A percentile compares a stretch with the other conserved stretches of the same genome.
phyloP scores from a whole-genome alignment of 2,113 vertebrate species.

The Tichodroma muraria region DNA sequence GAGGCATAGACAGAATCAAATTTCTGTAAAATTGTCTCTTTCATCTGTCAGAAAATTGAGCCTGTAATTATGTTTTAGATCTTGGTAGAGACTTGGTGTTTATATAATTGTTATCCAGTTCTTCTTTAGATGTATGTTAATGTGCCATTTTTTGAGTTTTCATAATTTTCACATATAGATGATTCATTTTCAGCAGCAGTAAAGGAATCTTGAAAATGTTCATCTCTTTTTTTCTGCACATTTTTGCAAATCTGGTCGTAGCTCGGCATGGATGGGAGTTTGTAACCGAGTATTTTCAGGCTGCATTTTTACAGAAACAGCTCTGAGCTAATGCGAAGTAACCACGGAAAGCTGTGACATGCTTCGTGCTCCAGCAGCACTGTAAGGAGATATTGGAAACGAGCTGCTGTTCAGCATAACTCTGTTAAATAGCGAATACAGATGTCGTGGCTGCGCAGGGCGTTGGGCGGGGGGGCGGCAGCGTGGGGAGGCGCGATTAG shows the following conservation, averaged over 20 bases:
- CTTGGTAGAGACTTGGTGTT: not conserved
- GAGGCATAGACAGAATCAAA: not conserved
- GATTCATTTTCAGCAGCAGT: not conserved
- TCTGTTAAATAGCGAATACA: not conserved
- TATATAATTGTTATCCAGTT: not conserved
- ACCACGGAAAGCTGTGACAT: not conserved
- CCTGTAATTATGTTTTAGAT: conserved; percentile 7
- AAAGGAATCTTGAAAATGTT: not conserved
- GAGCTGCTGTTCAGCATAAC: not conserved
- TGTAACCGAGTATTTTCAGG: not conserved
- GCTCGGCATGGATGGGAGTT: not conserved
- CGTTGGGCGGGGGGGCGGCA: not conserved
- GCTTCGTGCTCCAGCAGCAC: not conserved
- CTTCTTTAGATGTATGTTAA: conserved; percentile 10
- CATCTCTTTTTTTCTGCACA: not conserved
- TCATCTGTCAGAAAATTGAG: conserved; percentile 23
- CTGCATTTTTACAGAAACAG: not conserved
- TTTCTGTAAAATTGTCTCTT: not conserved
- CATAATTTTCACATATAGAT: not conserved
- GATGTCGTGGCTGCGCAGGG: not conserved
- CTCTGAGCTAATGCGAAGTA: not conserved
- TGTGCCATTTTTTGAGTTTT: not conserved
- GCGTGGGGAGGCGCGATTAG: conserved; percentile 9
- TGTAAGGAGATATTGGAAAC: not conserved
- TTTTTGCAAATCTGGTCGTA: not conserved